Evolutionary conservation across 2,113 vertebrate genomes (phyloP).

Genomic region (Variabilichromis moorii): DNA sequence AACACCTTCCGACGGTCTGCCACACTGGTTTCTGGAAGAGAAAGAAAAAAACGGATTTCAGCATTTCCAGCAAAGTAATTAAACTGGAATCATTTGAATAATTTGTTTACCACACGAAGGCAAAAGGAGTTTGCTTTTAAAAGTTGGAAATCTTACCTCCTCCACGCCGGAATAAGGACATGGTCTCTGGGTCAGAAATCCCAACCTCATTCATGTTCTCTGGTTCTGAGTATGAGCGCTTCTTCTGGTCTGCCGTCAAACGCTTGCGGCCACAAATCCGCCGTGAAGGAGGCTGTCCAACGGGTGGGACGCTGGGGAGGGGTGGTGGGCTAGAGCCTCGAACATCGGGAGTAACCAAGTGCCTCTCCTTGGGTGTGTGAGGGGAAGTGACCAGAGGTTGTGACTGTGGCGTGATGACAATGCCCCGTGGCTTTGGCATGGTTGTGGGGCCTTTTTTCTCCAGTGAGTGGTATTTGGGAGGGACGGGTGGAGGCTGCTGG

Average conservation of each 20-base stretch:
- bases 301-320: slow-evolving; percentile 44
- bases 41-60: background rate
- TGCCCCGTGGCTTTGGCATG: slow-evolving; percentile 46
- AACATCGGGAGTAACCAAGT: slow-evolving; percentile 71
- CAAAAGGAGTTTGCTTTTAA: background rate
- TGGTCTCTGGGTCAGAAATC: slow-evolving; percentile 65
- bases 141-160: slow-evolving; percentile 26
- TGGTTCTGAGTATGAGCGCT: slow-evolving; percentile 89
- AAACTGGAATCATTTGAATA: background rate
- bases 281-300: slow-evolving; percentile 40
- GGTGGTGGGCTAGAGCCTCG: slow-evolving; percentile 38
- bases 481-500: slow-evolving; percentile 48
- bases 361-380: slow-evolving; percentile 83
- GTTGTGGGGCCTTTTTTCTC: slow-evolving; percentile 75
- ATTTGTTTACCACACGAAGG: background rate
- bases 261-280: slow-evolving; percentile 83
- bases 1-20: slow-evolving; percentile 85
- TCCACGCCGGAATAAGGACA: slow-evolving; percentile 49
- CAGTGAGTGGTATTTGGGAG: slow-evolving; percentile 51
- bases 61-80: background rate
- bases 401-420: background rate
- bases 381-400: slow-evolving; percentile 46
- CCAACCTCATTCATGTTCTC: slow-evolving; percentile 93
- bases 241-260: slow-evolving; percentile 85
- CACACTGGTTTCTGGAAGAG: slow-evolving; percentile 72